A percentile compares a stretch with the other conserved stretches of the same genome.
These are phyloP conservation scores for Albula goreensis DNA, from an alignment of 2,113 vertebrate genomes.

Conservation along the genomic window DNA sequence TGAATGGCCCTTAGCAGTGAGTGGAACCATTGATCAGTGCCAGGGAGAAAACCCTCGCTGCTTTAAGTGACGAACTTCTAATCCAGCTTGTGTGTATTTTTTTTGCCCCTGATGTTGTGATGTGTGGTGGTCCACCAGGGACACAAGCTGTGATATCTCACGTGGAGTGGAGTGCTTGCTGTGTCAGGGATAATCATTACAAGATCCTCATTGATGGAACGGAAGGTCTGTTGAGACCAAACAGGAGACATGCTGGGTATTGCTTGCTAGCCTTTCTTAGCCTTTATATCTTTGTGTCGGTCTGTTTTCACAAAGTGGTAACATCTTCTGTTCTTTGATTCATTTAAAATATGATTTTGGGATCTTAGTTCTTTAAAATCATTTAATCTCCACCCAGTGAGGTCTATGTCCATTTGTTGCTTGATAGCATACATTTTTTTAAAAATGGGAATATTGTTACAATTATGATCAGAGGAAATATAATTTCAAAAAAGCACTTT, in stretches of 20 bases:
- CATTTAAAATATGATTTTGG: background rate
- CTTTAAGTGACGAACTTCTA: slow-evolving; percentile 44
- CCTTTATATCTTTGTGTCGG: background rate
- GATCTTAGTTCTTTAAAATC: background rate
- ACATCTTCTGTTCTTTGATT: background rate
- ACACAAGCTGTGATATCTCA: slow-evolving; percentile 31
- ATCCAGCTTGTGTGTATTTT: slow-evolving; percentile 43
- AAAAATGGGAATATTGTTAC: background rate
- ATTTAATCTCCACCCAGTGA: background rate
- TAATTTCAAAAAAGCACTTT: background rate
- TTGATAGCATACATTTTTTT: background rate
- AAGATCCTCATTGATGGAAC: background rate
- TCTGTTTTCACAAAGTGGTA: background rate
- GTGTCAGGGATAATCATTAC: background rate
- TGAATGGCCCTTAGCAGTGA: slow-evolving; percentile 37
- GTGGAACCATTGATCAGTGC: slow-evolving; percentile 45
- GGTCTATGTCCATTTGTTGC: background rate
- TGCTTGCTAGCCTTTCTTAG: background rate
- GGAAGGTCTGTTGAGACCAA: background rate
- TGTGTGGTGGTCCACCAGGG: slow-evolving; percentile 29
- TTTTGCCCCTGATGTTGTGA: slow-evolving; percentile 37
- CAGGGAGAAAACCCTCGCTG: slow-evolving; percentile 33
- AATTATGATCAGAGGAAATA: background rate
- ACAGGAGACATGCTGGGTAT: background rate
- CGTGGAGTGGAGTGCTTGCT: slow-evolving; percentile 11